These are phyloP conservation scores for Myiotriccus ornatus DNA, from an alignment of 2,797 vertebrate genomes.

Conservation along the genomic window DNA sequence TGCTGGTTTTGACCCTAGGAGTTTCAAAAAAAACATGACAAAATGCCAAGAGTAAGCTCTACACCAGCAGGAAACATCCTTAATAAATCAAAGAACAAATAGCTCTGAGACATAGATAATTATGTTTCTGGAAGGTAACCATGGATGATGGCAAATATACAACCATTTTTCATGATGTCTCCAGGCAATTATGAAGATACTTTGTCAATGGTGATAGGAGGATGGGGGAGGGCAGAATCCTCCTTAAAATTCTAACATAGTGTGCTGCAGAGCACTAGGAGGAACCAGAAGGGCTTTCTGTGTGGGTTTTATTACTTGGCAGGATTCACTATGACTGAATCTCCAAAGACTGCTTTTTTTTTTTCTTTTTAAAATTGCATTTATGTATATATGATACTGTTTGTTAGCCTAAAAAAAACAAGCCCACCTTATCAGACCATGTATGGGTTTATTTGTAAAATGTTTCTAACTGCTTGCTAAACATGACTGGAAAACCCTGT, in stretches of 20 bases:
- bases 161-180: background rate
- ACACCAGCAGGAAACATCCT: background rate
- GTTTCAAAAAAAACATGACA: background rate
- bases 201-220: background rate
- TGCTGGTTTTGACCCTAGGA: constrained; percentile 31
- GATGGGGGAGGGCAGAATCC: background rate
- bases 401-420: background rate
- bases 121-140: constrained; percentile 34
- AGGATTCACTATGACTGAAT: background rate
- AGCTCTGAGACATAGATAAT: background rate
- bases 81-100: constrained; percentile 20
- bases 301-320: constrained; percentile 33
- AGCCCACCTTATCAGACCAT: background rate
- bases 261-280: background rate
- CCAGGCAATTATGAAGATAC: background rate
- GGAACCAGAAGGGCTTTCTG: background rate
- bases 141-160: constrained; percentile 3
- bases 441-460: constrained; percentile 9
- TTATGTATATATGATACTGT: background rate
- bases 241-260: background rate
- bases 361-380: background rate
- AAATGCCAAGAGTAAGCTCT: background rate
- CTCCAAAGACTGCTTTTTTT: background rate
- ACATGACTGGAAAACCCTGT: background rate
- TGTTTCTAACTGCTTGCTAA: background rate